These are phyloP conservation scores for Cylindroiulus punctatus DNA, from an alignment of 2,888 invertebrate species.

Conservation along the genomic window DNA sequence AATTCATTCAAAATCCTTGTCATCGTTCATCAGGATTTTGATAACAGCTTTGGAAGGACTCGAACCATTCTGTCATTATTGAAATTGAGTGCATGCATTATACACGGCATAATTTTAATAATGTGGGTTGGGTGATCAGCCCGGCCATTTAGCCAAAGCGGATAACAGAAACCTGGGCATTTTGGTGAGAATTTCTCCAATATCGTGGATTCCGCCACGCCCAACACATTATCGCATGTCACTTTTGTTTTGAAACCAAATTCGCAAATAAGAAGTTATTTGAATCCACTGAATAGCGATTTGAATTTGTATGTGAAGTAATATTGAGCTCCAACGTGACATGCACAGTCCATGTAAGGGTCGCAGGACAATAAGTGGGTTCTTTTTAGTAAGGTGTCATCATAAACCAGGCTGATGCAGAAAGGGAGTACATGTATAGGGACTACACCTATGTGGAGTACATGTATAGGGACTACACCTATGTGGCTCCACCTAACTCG, in stretches of 20 bases:
- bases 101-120: background rate
- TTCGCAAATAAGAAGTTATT: background rate
- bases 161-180: background rate
- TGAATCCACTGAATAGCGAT: background rate
- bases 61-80: background rate
- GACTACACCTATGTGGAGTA: background rate
- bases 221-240: conserved; percentile 9
- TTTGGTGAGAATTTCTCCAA: background rate
- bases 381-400: background rate
- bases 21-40: conserved; percentile 18
- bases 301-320: background rate
- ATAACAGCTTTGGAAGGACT: background rate
- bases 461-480: background rate
- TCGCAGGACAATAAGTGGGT: background rate
- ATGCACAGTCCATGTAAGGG: background rate
- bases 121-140: background rate
- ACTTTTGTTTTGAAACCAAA: background rate
- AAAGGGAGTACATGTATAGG: background rate
- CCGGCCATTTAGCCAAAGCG: background rate
- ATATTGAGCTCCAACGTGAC: background rate
- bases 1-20: background rate
- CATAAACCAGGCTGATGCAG: conserved; percentile 2
- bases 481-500: background rate
- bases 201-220: background rate
- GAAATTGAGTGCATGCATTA: background rate